These are phyloP conservation scores for Leucozona laternaria DNA, from an alignment of 2,888 invertebrate species.

Conservation along the genomic window DNA sequence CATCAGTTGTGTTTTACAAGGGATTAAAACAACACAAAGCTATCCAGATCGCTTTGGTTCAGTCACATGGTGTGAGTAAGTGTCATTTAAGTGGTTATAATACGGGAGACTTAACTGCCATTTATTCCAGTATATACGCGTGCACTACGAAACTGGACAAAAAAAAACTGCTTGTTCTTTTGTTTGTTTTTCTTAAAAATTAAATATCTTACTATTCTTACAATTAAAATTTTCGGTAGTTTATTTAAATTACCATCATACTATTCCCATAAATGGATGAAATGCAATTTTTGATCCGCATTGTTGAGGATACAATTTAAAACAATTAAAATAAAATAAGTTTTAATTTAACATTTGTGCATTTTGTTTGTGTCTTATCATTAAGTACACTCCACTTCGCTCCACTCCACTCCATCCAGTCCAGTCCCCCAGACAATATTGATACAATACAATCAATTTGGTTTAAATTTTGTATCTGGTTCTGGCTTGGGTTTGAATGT, in stretches of 20 bases:
- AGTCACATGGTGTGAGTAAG: too few species aligned
- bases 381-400: constrained; percentile 1
- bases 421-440: constrained; percentile 44
- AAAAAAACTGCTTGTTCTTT: too few species aligned
- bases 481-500: constrained; percentile 23
- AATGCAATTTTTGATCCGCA: constrained; percentile 11
- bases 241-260: constrained; percentile 20
- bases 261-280: background rate
- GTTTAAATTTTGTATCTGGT: background rate
- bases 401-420: background rate
- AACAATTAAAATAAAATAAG: constrained; percentile 66
- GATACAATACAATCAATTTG: constrained; percentile 65
- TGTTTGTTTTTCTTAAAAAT: background rate
- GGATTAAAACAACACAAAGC: too few species aligned
- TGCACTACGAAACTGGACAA: too few species aligned
- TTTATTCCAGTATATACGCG: too few species aligned
- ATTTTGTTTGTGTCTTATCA: constrained; percentile 25
- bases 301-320: constrained; percentile 51
- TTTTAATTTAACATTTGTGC: constrained; percentile 48
- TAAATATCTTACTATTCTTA: background rate
- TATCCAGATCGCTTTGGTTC: too few species aligned
- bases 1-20: too few species aligned
- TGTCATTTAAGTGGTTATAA: too few species aligned
- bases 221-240: constrained; percentile 5
- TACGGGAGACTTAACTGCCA: too few species aligned